These are phyloP conservation scores for Polietes domitor DNA, from an alignment of 2,888 invertebrate genomes.

Conservation along the genomic window DNA sequence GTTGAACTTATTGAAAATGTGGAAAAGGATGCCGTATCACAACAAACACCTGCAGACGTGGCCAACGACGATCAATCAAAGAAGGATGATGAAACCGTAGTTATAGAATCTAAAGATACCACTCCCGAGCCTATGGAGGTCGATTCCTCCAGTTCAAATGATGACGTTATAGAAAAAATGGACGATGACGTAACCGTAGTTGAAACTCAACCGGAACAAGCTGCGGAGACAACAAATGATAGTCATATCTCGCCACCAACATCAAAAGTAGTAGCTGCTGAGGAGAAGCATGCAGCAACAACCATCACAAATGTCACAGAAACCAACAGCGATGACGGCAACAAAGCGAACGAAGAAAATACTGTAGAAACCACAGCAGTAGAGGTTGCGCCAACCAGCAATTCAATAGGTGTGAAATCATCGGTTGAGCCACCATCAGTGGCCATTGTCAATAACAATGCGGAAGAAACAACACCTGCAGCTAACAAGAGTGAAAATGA, in stretches of 20 bases:
- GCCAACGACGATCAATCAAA: neutral
- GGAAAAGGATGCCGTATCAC: neutral
- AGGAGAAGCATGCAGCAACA: constrained; percentile 61
- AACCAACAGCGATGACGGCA: constrained; percentile 55
- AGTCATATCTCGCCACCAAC: neutral
- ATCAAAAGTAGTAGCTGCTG: constrained; percentile 27
- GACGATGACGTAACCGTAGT: constrained; percentile 53
- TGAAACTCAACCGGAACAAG: constrained; percentile 32
- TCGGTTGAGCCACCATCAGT: neutral
- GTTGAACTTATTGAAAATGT: constrained; percentile 55
- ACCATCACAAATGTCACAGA: constrained; percentile 55
- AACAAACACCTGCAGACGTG: neutral
- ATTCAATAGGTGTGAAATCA: constrained; percentile 38
- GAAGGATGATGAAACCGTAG: neutral
- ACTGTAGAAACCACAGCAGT: constrained; percentile 33
- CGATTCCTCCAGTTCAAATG: constrained; percentile 71
- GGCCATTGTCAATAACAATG: constrained; percentile 62
- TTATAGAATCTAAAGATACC: constrained; percentile 69
- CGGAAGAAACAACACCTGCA: constrained; percentile 66
- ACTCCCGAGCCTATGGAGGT: constrained; percentile 79
- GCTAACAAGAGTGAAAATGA: constrained; percentile 72
- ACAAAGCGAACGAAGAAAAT: constrained; percentile 24
- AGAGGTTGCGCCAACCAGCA: constrained; percentile 14
- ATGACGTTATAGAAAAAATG: constrained; percentile 62
- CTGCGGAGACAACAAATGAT: neutral